These are phyloP conservation scores for Aselliscus stoliczkanus DNA, from an alignment of 2,797 vertebrate genomes.

Conservation along the genomic window DNA sequence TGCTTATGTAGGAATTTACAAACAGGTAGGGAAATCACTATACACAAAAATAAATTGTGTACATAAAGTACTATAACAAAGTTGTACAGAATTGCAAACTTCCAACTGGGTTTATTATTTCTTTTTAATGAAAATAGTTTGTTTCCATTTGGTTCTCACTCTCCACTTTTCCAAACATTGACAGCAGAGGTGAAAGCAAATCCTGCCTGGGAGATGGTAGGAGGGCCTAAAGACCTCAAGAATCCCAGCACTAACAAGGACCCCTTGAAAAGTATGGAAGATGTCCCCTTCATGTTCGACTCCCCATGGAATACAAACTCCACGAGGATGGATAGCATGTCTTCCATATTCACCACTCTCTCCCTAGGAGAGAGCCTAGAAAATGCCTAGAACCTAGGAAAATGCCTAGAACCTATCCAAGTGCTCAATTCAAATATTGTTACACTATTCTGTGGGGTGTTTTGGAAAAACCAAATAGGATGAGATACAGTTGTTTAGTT, in stretches of 20 bases:
- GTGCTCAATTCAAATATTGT: background rate
- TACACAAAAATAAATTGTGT: background rate
- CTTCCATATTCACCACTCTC: background rate
- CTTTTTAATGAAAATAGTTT: background rate
- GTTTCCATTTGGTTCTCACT: background rate
- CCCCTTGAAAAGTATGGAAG: background rate
- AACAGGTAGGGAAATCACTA: background rate
- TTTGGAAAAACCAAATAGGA: background rate
- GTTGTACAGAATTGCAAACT: background rate
- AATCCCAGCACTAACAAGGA: background rate
- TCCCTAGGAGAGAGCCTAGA: background rate
- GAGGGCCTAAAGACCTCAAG: background rate
- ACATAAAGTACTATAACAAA: conserved; percentile 12
- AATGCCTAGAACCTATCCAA: background rate
- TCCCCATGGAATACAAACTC: background rate
- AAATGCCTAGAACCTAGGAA: background rate
- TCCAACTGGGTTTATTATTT: background rate
- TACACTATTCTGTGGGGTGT: background rate
- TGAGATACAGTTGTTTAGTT: background rate
- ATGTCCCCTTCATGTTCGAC: background rate
- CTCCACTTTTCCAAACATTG: background rate
- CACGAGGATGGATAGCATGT: background rate
- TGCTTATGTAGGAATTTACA: background rate
- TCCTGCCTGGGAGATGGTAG: background rate
- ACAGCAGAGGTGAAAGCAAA: background rate